phyloP scores from a whole-genome alignment of 2,797 vertebrate species.

The Rousettus madagascariensis region DNA sequence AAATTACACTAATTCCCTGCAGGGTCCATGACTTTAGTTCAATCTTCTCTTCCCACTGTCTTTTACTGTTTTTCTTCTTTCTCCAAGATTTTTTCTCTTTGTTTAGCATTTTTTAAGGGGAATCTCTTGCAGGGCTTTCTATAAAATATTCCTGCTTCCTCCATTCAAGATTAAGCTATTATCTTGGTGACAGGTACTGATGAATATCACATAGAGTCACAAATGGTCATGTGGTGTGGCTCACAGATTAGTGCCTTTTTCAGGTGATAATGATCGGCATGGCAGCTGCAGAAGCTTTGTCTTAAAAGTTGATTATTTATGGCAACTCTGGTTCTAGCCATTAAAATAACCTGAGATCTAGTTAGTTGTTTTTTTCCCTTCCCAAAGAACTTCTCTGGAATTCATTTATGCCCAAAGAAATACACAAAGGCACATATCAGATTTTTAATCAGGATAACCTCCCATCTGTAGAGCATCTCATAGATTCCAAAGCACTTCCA shows the following conservation, averaged over 20 bases:
- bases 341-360: slow-evolving; percentile 33
- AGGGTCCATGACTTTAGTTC: background rate
- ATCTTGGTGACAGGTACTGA: slow-evolving; percentile 41
- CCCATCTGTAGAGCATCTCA: background rate
- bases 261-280: background rate
- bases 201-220: background rate
- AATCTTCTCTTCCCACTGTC: background rate
- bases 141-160: background rate
- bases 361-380: background rate
- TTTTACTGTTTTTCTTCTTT: background rate
- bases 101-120: background rate
- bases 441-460: slow-evolving; percentile 38
- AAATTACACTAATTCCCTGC: background rate
- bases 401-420: slow-evolving; percentile 41
- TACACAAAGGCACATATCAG: background rate
- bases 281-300: slow-evolving; percentile 21
- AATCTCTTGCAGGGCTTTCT: slow-evolving; percentile 32
- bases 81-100: slow-evolving; percentile 37
- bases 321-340: slow-evolving; percentile 11
- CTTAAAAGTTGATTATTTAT: slow-evolving; percentile 50
- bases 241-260: background rate
- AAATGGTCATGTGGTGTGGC: background rate
- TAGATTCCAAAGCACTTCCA: slow-evolving; percentile 15
- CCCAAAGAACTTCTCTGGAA: slow-evolving; percentile 20
- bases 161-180: slow-evolving; percentile 34